Base-by-base conservation (phyloP, 2,888 invertebrate species). In the Troilus luridus region DNA sequence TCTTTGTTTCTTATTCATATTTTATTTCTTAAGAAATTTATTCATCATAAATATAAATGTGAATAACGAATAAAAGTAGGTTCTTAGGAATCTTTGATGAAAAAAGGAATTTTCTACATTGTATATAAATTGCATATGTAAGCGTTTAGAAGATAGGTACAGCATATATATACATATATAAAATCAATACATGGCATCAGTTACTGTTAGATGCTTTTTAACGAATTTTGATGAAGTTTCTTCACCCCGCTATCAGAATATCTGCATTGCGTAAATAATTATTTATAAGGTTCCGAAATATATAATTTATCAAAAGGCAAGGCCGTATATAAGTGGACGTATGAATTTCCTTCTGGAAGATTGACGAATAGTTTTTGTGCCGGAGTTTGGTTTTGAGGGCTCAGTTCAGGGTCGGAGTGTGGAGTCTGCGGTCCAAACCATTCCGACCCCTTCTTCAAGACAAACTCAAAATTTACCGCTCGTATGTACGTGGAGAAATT, bases 301-400 rank as follows among this genome's bases (percentile, higher is more conserved):
- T 77, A 77, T 41, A 56, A 54, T 85, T 85, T 85, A 56, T 21
- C 21, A 56, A 21, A 11, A n/a, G 10, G 7, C 56, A 85, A 85
- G 85, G 85, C n/a, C 56, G 24, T 3, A n/a, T 21, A 85, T 85
- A n/a, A 85, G 56, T 58, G 58, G n/a, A 56, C 9, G 56, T 56
- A 85, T 58, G 85, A 85, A 85, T 85, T 85, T n/a, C 56, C 54
- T 85, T 10, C n/a, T n/a, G 9, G 6, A 56, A 58, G 85, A 85
- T 85, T 85, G 85, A 56, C 54, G 64, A 54, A 54, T 89, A 64
- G 62, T 89, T 88, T 89, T 89, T 89, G 89, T 67, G 64, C 54
- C 54, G 41, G 21, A 12, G 17, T 67, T 89, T 19, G 89, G 54
- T 62, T 62, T 88, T 54, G 89, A 41, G 54, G 21, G 85, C n/a